Conservation (phyloP, 2,888 invertebrate species). For the Hypena proboscidalis region DNA sequence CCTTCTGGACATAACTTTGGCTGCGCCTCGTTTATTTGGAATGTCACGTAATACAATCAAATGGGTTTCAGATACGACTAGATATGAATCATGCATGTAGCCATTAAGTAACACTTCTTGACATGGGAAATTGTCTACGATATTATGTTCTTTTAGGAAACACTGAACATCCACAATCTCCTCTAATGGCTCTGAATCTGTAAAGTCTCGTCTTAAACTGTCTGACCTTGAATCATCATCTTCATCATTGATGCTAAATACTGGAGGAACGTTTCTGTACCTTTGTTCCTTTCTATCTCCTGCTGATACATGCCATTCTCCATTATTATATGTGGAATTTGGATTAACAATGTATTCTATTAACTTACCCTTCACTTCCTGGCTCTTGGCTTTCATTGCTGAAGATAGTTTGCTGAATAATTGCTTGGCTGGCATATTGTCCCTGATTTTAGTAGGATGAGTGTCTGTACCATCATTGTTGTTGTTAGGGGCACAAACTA, state of each 20-base stretch:
- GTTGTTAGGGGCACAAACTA: conserved; percentile 89
- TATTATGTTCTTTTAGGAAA: conserved; percentile 93
- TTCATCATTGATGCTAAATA: conserved; percentile 98
- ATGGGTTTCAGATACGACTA: conserved; percentile 94
- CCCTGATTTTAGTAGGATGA: conserved; percentile 55
- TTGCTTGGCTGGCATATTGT: conserved; percentile 86
- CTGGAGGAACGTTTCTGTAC: conserved; percentile 95
- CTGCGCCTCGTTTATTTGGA: conserved; percentile 90
- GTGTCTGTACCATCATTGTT: conserved; percentile 62
- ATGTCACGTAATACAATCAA: conserved; percentile 94
- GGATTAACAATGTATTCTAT: conserved; percentile 98
- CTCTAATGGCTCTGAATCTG: conserved; percentile 87
- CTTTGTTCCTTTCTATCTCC: conserved; percentile 93
- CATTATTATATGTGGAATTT: conserved; percentile 83
- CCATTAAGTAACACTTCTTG: conserved; percentile 96
- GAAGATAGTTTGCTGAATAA: conserved; percentile 93
- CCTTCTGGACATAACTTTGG: conserved; percentile 94
- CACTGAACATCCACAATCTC: conserved; percentile 92
- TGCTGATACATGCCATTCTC: conserved; percentile 93
- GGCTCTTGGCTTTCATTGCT: conserved; percentile 95
- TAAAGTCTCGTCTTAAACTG: conserved; percentile 62
- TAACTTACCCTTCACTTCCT: conserved; percentile 95
- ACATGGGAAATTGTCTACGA: conserved; percentile 95
- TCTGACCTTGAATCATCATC: conserved; percentile 72
- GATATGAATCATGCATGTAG: conserved; percentile 94